Conservation (phyloP, 2,888 invertebrate genomes). For the Parascotia fuliginaria region DNA sequence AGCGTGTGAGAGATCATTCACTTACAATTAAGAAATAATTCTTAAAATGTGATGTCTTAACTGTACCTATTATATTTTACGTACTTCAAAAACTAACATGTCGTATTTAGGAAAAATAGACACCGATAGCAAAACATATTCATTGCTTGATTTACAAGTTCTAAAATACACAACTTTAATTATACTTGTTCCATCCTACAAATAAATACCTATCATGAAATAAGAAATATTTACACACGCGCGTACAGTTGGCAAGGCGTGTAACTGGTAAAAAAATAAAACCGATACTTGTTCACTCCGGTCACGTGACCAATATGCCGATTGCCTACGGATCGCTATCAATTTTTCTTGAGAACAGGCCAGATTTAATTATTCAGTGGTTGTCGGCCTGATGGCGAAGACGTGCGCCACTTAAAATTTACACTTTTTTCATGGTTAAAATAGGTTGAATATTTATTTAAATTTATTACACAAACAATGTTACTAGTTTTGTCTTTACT, state of each 20-base stretch:
- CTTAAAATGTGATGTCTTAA: too few species aligned
- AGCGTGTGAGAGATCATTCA: too few species aligned
- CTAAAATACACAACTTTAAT: too few species aligned
- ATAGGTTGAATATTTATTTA: conserved; percentile 8
- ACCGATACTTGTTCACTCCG: conserved; percentile 45
- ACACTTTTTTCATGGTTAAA: conserved; percentile 23
- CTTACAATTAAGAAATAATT: too few species aligned
- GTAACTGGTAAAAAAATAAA: conserved; percentile 56
- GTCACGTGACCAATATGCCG: conserved; percentile 75
- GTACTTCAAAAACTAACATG: too few species aligned
- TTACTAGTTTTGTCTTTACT: too few species aligned
- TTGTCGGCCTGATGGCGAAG: conserved; percentile 38
- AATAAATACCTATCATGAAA: conserved; percentile 31
- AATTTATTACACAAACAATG: conserved; percentile 13
- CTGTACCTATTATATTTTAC: too few species aligned
- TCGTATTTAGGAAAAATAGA: too few species aligned
- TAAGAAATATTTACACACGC: conserved; percentile 32
- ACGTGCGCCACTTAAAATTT: conserved; percentile 40
- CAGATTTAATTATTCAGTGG: conserved; percentile 72
- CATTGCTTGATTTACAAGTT: conserved; percentile 4
- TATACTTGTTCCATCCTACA: too few species aligned
- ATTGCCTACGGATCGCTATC: conserved; percentile 75
- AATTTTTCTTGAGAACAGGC: conserved; percentile 72
- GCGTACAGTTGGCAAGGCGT: conserved; percentile 35
- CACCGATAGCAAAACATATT: too few species aligned